Conservation (phyloP, 2,888 invertebrate species). For the Nemotelus nigrinus region DNA sequence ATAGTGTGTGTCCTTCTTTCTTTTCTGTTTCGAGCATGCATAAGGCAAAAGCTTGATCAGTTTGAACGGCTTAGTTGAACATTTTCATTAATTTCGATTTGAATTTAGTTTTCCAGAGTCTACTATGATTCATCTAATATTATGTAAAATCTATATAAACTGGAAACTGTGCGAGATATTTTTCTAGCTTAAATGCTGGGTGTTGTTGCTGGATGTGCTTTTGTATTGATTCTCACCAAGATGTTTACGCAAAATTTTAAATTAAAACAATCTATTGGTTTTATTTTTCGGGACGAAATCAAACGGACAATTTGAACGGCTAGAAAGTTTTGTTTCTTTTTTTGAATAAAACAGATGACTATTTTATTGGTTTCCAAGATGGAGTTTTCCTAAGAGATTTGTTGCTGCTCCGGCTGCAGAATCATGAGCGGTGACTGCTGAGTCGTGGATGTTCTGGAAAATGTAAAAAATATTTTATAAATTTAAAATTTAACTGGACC, state of each 20-base stretch:
- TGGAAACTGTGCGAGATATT: not conserved
- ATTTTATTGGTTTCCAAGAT: slow-evolving; percentile 53
- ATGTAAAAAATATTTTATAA: slow-evolving; percentile 13
- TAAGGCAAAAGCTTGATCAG: slow-evolving; percentile 29
- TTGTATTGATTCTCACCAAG: not conserved
- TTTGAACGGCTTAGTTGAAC: too few species aligned
- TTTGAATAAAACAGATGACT: not conserved
- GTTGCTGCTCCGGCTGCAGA: slow-evolving; percentile 58
- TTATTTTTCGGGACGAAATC: not conserved
- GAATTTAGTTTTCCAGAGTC: not conserved
- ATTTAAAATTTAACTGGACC: not conserved
- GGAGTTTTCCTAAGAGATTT: slow-evolving; percentile 63
- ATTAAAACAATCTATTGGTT: not conserved
- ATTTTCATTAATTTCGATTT: too few species aligned
- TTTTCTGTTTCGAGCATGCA: not conserved
- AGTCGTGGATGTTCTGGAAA: slow-evolving; percentile 60
- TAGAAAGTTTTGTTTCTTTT: not conserved
- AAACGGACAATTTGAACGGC: not conserved
- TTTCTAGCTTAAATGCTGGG: not conserved
- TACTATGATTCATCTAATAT: slow-evolving; percentile 5
- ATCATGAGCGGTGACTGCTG: slow-evolving; percentile 60
- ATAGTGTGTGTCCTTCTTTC: slow-evolving; percentile 10
- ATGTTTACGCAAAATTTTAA: not conserved
- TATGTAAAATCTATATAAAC: not conserved
- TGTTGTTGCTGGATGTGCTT: not conserved